Evolutionary conservation across 2,797 vertebrate genomes (phyloP), one percentile per base, ranked within the genome.

Genomic region (Mionectes olivaceus): DNA sequence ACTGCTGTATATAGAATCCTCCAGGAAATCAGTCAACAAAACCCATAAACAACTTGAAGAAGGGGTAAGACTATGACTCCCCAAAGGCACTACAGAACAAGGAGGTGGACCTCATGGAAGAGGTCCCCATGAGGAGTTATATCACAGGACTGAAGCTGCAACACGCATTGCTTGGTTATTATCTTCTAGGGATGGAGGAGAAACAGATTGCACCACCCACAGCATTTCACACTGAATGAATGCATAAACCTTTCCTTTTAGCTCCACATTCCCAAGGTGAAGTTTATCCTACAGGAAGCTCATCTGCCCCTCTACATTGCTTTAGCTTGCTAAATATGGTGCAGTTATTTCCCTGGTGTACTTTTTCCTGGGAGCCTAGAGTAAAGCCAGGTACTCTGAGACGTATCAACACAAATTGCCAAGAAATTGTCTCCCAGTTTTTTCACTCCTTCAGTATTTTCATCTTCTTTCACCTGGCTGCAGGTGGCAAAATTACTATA

Each of bases 161-260:
- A 70, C n/a, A 43, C 3, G 5, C 24, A 25, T 43, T n/a, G 46
- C 90, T 87, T 10, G 4, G 46, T 70, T 89, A 37, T 70, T 89
- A 37, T 57, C 77, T 76, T 86, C 28, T 43, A 65, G 47, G 24
- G 52, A 55, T 59, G 30, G 52, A 73, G 37, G 28, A 91, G 70
- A 69, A 94, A 82, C 85, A 88, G 93, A 68, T 59, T 73, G 67
- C 23, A 67, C 77, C 82, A 61, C 93, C 83, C 67, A 69, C 44
- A 35, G 37, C 32, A 53, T 79, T 84, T 90, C 83, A 84, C 41
- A 35, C 91, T 73, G 88, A 86, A 89, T 60, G 52, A 76, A 78
- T 78, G 28, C 43, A 77, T n/a, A 70, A 87, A 71, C 22, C 50
- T 44, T 67, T 64, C 55, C 24, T 89, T 39, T 33, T 7, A 77